phyloP scores from a whole-genome alignment of 2,797 vertebrate genomes.

The Ataeniobius toweri region DNA sequence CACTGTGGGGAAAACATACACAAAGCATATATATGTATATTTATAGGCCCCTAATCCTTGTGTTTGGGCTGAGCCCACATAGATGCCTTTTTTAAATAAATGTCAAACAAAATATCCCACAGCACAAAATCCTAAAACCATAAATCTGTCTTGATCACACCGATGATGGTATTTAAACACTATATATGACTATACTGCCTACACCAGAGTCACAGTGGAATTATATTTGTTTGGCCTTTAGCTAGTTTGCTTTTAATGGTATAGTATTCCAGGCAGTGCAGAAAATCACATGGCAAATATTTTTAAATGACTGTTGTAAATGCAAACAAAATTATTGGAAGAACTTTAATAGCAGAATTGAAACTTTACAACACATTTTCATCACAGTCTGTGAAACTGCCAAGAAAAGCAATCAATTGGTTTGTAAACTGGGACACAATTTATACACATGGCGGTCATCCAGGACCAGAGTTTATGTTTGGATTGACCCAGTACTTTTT shows the following conservation, averaged over 20 bases:
- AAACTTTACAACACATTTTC: slow-evolving; percentile 29
- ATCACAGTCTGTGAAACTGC: slow-evolving; percentile 13
- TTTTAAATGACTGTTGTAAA: slow-evolving; percentile 55
- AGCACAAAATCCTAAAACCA: slow-evolving; percentile 58
- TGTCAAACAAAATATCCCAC: slow-evolving; percentile 71
- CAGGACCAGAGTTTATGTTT: neutral
- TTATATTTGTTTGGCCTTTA: slow-evolving; percentile 77
- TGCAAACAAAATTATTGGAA: slow-evolving; percentile 47
- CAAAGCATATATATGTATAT: slow-evolving; percentile 15
- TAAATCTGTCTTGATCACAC: slow-evolving; percentile 67
- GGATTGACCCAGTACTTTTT: neutral
- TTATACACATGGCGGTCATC: neutral
- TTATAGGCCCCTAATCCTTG: slow-evolving; percentile 45
- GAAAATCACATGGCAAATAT: slow-evolving; percentile 42
- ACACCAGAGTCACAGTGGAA: slow-evolving; percentile 48
- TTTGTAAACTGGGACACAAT: neutral
- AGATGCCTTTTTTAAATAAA: slow-evolving; percentile 62
- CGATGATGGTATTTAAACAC: slow-evolving; percentile 74
- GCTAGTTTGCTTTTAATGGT: slow-evolving; percentile 61
- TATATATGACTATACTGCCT: slow-evolving; percentile 43
- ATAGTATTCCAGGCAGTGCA: slow-evolving; percentile 51
- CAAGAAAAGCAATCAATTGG: slow-evolving; percentile 1
- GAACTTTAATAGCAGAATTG: slow-evolving; percentile 25
- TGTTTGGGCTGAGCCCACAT: slow-evolving; percentile 61
- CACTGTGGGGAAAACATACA: slow-evolving; percentile 31